These are phyloP conservation scores for Spilarctia lutea DNA, from an alignment of 2,888 invertebrate species.

Conservation along the genomic window DNA sequence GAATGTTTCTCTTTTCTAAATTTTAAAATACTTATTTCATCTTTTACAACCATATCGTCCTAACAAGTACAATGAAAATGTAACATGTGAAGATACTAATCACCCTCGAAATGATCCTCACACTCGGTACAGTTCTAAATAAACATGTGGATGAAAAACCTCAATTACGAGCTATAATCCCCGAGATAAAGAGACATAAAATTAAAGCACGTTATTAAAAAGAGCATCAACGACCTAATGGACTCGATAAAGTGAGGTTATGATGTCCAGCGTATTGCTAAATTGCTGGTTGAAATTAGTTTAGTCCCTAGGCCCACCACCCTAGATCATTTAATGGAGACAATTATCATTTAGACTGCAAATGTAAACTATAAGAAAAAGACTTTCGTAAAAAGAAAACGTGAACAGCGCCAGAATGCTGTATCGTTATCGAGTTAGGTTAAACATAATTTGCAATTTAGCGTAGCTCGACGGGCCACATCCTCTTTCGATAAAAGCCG, in stretches of 20 bases:
- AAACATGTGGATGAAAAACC: conserved; percentile 68
- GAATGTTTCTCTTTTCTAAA: conserved; percentile 6
- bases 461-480: conserved; percentile 66
- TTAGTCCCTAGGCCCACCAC: conserved; percentile 59
- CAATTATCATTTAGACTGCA: conserved; percentile 52
- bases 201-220: conserved; percentile 83
- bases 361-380: conserved; percentile 48
- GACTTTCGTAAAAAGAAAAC: conserved; percentile 28
- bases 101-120: conserved; percentile 33
- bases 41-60: conserved; percentile 26
- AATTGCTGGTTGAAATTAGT: conserved; percentile 74
- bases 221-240: conserved; percentile 80
- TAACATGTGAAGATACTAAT: conserved; percentile 36
- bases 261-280: conserved; percentile 74
- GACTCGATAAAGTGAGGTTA: conserved; percentile 77
- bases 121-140: conserved; percentile 50
- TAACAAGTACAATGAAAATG: conserved; percentile 33
- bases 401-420: conserved; percentile 47
- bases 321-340: conserved; percentile 50
- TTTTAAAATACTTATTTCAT: conserved; percentile 39
- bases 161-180: conserved; percentile 75
- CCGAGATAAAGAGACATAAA: conserved; percentile 79
- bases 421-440: conserved; percentile 70
- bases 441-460: conserved; percentile 77
- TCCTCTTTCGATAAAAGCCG: conserved; percentile 72